phyloP scores from a whole-genome alignment of 2,888 invertebrate genomes.

The Zelleria hepariella region DNA sequence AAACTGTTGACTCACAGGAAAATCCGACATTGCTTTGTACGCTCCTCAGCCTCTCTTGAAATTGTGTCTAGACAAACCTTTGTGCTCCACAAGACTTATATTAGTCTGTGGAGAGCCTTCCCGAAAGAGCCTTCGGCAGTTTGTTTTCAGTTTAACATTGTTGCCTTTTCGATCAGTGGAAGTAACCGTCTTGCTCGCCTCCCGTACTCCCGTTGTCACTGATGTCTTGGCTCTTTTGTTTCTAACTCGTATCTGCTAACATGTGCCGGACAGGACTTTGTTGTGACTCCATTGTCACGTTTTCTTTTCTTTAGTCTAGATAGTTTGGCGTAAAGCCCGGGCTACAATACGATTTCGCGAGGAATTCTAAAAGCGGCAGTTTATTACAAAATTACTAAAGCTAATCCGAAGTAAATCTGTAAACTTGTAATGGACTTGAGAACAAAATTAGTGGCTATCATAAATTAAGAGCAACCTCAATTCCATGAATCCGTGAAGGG shows the following conservation, averaged over 20 bases:
- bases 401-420: neutral
- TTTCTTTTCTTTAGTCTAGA: neutral
- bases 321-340: neutral
- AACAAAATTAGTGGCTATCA: neutral
- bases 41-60: neutral
- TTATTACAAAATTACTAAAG: neutral
- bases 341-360: neutral
- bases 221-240: neutral
- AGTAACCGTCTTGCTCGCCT: slow-evolving; percentile 39
- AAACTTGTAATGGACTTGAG: neutral
- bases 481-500: neutral
- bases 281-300: neutral
- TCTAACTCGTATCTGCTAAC: neutral
- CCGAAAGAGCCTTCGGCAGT: slow-evolving; percentile 41
- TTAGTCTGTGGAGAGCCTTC: slow-evolving; percentile 14
- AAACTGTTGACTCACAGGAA: neutral
- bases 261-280: neutral
- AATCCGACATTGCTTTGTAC: slow-evolving; percentile 4
- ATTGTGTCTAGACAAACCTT: slow-evolving; percentile 6
- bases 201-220: slow-evolving; percentile 18
- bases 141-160: slow-evolving; percentile 62
- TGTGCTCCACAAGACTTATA: slow-evolving; percentile 3
- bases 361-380: neutral
- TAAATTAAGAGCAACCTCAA: neutral
- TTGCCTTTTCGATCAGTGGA: slow-evolving; percentile 55